Evolutionary conservation across 2,888 invertebrate species (phyloP).

Genomic region (Glaucopsyche alexis): DNA sequence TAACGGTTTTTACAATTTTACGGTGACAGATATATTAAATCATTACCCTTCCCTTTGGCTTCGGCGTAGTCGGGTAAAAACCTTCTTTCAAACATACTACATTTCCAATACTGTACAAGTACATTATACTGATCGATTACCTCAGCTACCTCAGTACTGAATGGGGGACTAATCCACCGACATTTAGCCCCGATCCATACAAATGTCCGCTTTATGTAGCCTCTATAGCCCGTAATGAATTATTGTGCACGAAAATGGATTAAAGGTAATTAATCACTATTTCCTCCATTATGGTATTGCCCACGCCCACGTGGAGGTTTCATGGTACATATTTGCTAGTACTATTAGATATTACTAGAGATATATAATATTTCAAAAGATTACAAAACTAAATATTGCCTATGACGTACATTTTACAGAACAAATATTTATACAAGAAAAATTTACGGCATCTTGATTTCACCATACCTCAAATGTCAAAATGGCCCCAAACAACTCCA

Average conservation of each 20-base stretch:
- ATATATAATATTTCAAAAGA: too few species aligned
- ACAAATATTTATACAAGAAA: too few species aligned
- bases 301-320: not conserved
- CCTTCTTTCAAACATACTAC: not conserved
- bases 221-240: constrained; percentile 7
- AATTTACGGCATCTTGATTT: too few species aligned
- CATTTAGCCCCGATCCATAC: constrained; percentile 7
- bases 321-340: not conserved
- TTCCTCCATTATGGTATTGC: not conserved
- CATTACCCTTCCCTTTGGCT: too few species aligned
- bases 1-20: too few species aligned
- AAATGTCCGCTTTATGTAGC: constrained; percentile 5
- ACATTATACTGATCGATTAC: not conserved
- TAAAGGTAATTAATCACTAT: constrained; percentile 5
- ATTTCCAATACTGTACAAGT: not conserved
- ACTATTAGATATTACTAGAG: not conserved
- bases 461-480: too few species aligned
- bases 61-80: not conserved
- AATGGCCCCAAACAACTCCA: too few species aligned
- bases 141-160: not conserved
- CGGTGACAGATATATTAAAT: too few species aligned
- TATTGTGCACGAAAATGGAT: not conserved
- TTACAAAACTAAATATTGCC: too few species aligned
- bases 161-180: not conserved
- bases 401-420: too few species aligned